Conservation (phyloP, 2,113 vertebrate species). For the Martes martes region DNA sequence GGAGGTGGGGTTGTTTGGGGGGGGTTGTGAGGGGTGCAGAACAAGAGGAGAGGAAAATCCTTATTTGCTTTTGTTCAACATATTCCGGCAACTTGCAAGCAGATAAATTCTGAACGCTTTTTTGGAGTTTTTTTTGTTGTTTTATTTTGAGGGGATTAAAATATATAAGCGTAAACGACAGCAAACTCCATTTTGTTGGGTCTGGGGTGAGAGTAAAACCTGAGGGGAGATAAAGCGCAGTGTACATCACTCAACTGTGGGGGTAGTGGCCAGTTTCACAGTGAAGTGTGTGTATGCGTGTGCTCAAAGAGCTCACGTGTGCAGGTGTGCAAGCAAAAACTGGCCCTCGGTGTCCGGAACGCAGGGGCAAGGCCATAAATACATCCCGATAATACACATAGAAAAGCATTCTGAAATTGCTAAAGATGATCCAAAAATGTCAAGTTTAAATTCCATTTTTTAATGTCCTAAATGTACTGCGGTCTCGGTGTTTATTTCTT, state of each 20-base stretch:
- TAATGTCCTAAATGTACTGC: fast-evolving
- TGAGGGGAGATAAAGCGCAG: neutral
- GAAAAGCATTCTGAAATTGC: neutral
- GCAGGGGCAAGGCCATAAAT: neutral
- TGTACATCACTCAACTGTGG: too few relatives aligned
- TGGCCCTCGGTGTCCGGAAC: neutral
- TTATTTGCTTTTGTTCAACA: neutral
- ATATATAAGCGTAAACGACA: neutral
- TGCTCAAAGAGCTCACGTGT: neutral
- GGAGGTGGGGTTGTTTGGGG: fast-evolving
- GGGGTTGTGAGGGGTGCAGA: fast-evolving
- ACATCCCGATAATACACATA: fast-evolving
- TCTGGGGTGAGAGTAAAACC: neutral
- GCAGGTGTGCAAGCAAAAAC: neutral
- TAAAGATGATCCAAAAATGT: neutral
- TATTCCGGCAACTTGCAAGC: neutral
- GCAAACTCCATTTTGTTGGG: neutral
- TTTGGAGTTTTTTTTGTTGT: neutral
- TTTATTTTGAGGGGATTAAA: neutral
- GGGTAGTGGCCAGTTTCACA: fast-evolving
- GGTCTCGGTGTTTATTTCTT: fast-evolving
- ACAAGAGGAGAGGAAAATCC: neutral
- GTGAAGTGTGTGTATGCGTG: neutral
- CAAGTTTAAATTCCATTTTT: neutral
- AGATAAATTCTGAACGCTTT: neutral